These are phyloP conservation scores for Danio albolineatus DNA, from an alignment of 2,797 vertebrate species.

Conservation along the genomic window DNA sequence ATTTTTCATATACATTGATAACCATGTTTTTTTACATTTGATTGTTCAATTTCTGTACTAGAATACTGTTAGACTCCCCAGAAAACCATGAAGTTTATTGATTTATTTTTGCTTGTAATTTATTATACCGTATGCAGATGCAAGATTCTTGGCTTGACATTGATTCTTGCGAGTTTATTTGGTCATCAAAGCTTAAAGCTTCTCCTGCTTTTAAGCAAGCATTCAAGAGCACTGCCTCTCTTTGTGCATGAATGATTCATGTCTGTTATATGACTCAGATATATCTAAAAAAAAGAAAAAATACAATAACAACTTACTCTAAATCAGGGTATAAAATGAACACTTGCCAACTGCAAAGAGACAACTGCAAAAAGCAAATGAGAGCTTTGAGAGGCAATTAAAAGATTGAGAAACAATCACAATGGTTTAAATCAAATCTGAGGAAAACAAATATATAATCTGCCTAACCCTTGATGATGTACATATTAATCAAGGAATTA, in stretches of 20 bases:
- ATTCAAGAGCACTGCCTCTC: not conserved
- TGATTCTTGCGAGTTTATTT: not conserved
- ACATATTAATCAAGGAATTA: not conserved
- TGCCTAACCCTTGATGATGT: not conserved
- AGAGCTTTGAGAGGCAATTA: not conserved
- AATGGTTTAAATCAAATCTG: not conserved
- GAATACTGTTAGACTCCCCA: no score
- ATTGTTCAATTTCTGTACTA: no score
- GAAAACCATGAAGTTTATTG: no score
- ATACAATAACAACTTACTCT: not conserved
- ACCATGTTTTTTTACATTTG: no score
- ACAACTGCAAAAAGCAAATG: no score
- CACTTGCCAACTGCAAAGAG: not conserved
- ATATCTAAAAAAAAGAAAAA: not conserved
- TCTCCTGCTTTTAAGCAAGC: slow-evolving; percentile 3
- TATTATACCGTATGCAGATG: no score
- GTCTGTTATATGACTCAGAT: slow-evolving; percentile 2
- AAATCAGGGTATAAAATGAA: not conserved
- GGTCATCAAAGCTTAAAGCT: not conserved
- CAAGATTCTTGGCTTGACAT: not conserved
- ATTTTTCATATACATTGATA: no score
- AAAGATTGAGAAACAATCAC: not conserved
- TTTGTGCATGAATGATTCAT: not conserved
- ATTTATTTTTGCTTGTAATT: no score
- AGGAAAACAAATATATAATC: not conserved